These are phyloP conservation scores for Tetropium fuscum DNA, from an alignment of 2,888 invertebrate species.

Conservation along the genomic window DNA sequence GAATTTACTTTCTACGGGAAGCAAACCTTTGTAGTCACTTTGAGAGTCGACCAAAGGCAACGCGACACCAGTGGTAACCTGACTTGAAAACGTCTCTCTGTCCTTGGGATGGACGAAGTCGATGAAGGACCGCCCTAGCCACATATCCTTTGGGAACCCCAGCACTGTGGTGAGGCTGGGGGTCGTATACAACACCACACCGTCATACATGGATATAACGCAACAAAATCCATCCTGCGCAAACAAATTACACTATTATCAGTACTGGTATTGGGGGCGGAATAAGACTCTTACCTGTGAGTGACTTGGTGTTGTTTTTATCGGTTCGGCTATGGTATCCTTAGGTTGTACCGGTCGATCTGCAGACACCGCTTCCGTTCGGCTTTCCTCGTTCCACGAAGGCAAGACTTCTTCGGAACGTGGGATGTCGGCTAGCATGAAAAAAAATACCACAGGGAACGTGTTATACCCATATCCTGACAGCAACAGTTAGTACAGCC, in stretches of 20 bases:
- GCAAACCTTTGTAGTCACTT: constrained; percentile 60
- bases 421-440: constrained; percentile 53
- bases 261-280: no score
- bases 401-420: constrained; percentile 44
- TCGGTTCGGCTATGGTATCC: constrained; percentile 39
- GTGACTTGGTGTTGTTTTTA: constrained; percentile 43
- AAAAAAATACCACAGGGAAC: constrained; percentile 53
- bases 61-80: constrained; percentile 77
- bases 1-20: no score
- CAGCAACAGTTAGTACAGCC: constrained; percentile 26
- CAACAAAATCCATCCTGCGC: constrained; percentile 84
- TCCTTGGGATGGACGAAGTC: constrained; percentile 88
- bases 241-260: constrained; percentile 32
- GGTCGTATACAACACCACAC: constrained; percentile 83
- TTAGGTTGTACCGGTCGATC: constrained; percentile 25
- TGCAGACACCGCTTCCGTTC: constrained; percentile 22
- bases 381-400: constrained; percentile 54
- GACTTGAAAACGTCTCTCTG: constrained; percentile 79
- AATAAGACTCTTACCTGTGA: constrained; percentile 55
- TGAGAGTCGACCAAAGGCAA: constrained; percentile 70
- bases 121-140: constrained; percentile 87
- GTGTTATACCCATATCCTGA: constrained; percentile 52
- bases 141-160: constrained; percentile 86
- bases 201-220: constrained; percentile 86
- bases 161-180: constrained; percentile 75